phyloP scores from a whole-genome alignment of 2,113 vertebrate species.

The Cephalopholis sonnerati region DNA sequence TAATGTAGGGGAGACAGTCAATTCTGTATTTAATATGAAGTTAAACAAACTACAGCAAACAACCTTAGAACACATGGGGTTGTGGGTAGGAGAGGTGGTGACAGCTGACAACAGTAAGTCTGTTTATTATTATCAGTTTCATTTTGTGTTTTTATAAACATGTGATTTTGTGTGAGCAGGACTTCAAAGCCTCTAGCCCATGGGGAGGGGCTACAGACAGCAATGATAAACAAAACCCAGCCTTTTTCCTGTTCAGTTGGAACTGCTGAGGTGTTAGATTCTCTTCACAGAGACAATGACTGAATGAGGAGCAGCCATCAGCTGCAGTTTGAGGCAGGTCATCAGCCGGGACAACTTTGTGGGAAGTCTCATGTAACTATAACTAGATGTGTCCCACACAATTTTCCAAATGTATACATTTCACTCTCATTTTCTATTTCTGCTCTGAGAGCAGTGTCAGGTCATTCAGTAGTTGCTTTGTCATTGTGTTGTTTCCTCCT shows the following conservation, averaged over 20 bases:
- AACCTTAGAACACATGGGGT: too few species aligned
- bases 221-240: background rate
- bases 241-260: background rate
- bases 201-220: background rate
- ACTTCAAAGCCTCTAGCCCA: background rate
- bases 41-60: too few species aligned
- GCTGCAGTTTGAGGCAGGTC: background rate
- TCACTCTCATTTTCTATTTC: background rate
- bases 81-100: too few species aligned
- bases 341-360: background rate
- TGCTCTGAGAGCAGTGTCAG: background rate
- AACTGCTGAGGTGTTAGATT: conserved; percentile 32
- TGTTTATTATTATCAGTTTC: too few species aligned
- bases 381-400: background rate
- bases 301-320: background rate
- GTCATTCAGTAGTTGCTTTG: background rate
- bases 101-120: too few species aligned
- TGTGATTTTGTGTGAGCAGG: background rate
- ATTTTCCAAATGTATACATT: background rate
- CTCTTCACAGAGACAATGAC: background rate
- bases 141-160: too few species aligned
- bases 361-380: background rate
- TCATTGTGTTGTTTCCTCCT: background rate
- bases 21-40: too few species aligned
- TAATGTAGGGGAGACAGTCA: too few species aligned